These are phyloP conservation scores for Oligia strigilis DNA, from an alignment of 2,888 invertebrate genomes.

Conservation along the genomic window DNA sequence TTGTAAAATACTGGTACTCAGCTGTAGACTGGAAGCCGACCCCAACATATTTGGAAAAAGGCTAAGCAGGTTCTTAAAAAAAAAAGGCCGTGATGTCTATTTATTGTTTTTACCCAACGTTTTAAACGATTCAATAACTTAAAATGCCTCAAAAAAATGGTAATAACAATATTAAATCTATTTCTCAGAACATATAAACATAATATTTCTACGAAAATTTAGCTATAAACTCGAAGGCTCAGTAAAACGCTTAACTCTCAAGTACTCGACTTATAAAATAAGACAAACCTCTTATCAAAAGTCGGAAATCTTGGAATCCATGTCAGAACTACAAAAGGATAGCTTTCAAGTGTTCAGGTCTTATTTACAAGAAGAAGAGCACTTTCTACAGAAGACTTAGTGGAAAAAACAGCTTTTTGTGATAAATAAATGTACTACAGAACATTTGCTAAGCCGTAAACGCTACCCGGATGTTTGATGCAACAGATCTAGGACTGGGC, in stretches of 20 bases:
- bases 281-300: conserved; percentile 23
- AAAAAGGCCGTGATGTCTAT: neutral
- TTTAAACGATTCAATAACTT: too few species aligned
- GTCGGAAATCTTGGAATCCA: conserved; percentile 1
- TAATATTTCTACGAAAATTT: neutral
- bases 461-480: conserved; percentile 67
- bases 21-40: neutral
- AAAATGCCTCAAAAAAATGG: neutral
- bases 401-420: conserved; percentile 53
- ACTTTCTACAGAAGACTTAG: conserved; percentile 33
- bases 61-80: too few species aligned
- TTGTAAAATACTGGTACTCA: neutral
- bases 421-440: conserved; percentile 66
- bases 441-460: conserved; percentile 68
- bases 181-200: neutral
- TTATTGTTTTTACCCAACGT: too few species aligned
- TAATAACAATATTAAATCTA: neutral
- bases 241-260: neutral
- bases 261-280: conserved; percentile 13
- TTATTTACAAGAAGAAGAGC: conserved; percentile 34
- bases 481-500: conserved; percentile 64
- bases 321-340: conserved; percentile 30
- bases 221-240: neutral
- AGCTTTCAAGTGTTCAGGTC: conserved; percentile 26
- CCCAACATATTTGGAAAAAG: neutral